These are phyloP conservation scores for Forbesichthys agassizii DNA, from an alignment of 2,113 vertebrate genomes.

Conservation along the genomic window DNA sequence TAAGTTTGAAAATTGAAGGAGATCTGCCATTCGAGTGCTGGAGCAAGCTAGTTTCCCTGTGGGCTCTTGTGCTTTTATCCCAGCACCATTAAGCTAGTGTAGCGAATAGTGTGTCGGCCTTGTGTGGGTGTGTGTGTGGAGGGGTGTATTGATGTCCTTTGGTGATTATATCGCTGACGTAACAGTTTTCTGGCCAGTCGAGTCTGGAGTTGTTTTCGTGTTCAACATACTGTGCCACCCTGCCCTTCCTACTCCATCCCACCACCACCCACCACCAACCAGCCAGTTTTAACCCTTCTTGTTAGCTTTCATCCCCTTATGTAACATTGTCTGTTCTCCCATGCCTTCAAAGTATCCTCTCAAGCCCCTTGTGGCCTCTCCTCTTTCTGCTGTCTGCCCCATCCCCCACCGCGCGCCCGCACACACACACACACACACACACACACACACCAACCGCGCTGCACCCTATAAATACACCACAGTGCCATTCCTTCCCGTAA, in stretches of 20 bases:
- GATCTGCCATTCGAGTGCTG: conserved; percentile 35
- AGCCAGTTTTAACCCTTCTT: not conserved
- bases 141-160: conserved; percentile 11
- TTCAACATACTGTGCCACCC: conserved; percentile 2
- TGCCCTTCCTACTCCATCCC: too few species aligned
- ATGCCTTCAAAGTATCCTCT: conserved; percentile 3
- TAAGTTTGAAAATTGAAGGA: conserved; percentile 12
- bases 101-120: not conserved
- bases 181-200: conserved; percentile 2
- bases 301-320: conserved; percentile 13
- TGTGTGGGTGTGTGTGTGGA: not conserved
- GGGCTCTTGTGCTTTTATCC: conserved; percentile 19
- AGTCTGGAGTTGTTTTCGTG: conserved; percentile 11
- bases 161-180: conserved; percentile 12
- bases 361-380: not conserved
- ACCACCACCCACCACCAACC: not conserved
- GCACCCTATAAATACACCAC: not conserved
- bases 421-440: not conserved
- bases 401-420: not conserved
- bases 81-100: conserved; percentile 16
- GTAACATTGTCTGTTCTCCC: not conserved
- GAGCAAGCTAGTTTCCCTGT: conserved; percentile 12
- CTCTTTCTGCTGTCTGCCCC: not conserved
- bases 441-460: not conserved
- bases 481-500: not conserved